Base-by-base conservation (phyloP, 2,113 vertebrate genomes). In the Bos indicus region DNA sequence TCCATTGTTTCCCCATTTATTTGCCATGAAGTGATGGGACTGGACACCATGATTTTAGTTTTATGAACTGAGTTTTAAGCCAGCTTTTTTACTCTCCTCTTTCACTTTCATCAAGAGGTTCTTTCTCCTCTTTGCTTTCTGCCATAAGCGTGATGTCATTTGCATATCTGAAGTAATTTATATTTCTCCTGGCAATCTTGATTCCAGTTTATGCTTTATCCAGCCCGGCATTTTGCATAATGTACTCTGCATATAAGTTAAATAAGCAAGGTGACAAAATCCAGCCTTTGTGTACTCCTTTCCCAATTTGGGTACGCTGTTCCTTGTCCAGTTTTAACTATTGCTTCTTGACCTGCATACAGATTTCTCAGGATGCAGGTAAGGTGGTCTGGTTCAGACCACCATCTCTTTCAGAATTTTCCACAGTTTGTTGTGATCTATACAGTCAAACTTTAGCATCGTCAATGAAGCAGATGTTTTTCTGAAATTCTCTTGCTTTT, bases 371-470 rank as follows among this genome's bases (percentile, higher is more conserved):
- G 21, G 10, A 40, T 74, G 36, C 10, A 40, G 5, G 11, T 74
- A 74, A 74, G 67, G 67, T 40, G 19, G n/a, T 13, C n/a, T 71
- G n/a, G 36, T 40, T 40, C 40, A 40, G 40, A 40, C 40, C 40
- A 40, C 67, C 21, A 2, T 40, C 10, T 74, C 36, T 74, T 40
- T 36, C 19, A 23, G 10, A 74, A 40, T 21, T 40, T 74, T 40
- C 67, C 67, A 59, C 25, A 40, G 36, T 74, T 74, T 74, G 67
- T 40, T 74, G 67, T 74, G n/a, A 40, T 40, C n/a, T 10, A 74
- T 12, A 74, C 67, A 74, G n/a, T 40, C 19, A 74, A 71, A 23
- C 67, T 74, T 74, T 40, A 3, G 10, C 2, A 0, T 74, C 0
- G 0, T 74, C 19, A 40, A 23, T 2, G 5, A 74, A 40, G 67